Conservation (phyloP, 1,140 invertebrate genomes). For the Cyphomyrmex costatus region DNA sequence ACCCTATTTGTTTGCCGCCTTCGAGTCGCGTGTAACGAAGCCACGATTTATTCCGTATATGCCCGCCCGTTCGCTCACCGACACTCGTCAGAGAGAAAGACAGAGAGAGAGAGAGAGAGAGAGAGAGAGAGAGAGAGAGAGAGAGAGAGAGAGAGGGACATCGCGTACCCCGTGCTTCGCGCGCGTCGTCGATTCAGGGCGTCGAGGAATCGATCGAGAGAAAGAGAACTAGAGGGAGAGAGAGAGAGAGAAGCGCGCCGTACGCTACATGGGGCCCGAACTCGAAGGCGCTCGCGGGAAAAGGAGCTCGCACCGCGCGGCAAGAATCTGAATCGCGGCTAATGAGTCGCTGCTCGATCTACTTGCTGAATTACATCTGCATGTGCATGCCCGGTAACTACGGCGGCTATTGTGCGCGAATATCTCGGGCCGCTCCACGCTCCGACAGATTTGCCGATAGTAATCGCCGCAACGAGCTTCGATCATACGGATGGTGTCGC, state of each 20-base stretch:
- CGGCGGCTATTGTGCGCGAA: constrained; percentile 57
- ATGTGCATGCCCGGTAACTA: constrained; percentile 62
- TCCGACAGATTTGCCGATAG: constrained; percentile 47
- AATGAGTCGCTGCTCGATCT: constrained; percentile 74
- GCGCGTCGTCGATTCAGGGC: constrained; percentile 62
- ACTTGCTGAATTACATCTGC: constrained; percentile 65
- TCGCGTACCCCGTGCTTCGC: constrained; percentile 35
- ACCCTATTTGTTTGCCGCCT: constrained; percentile 86
- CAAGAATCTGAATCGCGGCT: constrained; percentile 77
- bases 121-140: background rate
- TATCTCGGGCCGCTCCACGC: constrained; percentile 37
- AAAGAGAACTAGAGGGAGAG: constrained; percentile 36
- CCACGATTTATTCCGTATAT: constrained; percentile 82
- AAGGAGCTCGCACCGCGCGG: constrained; percentile 70
- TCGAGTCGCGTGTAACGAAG: constrained; percentile 84
- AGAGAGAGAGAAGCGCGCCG: constrained; percentile 13
- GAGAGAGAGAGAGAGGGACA: background rate
- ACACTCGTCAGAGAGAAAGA: constrained; percentile 43
- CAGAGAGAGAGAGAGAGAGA: constrained; percentile 27
- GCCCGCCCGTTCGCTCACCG: constrained; percentile 65
- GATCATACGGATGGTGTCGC: constrained; percentile 29
- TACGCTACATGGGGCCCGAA: constrained; percentile 33
- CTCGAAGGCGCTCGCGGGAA: constrained; percentile 69
- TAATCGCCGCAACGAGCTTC: constrained; percentile 57
- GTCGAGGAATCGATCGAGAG: constrained; percentile 69